phyloP scores from a whole-genome alignment of 2,797 vertebrate species.

The Enteromius anoplus region DNA sequence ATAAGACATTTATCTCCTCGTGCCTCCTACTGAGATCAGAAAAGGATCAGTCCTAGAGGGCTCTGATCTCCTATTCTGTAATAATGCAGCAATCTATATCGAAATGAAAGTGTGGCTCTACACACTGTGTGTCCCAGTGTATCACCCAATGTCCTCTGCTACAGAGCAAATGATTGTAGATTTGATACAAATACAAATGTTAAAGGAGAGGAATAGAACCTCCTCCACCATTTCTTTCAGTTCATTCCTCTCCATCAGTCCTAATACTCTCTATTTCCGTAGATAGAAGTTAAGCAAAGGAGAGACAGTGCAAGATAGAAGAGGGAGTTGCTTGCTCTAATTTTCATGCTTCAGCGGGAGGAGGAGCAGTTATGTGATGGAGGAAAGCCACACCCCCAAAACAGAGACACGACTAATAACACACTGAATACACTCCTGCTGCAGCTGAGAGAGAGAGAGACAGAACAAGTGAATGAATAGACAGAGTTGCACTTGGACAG shows the following conservation, averaged over 20 bases:
- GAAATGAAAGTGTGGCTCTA: not conserved
- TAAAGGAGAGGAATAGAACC: slow-evolving; percentile 64
- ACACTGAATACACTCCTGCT: slow-evolving; percentile 66
- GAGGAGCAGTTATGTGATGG: slow-evolving; percentile 38
- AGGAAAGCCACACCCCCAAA: slow-evolving; percentile 61
- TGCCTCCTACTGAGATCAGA: slow-evolving; percentile 51
- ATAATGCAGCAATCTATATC: not conserved
- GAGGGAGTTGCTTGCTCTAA: slow-evolving; percentile 20
- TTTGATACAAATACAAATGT: not conserved
- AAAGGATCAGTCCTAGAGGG: not conserved
- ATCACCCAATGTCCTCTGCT: slow-evolving; percentile 25
- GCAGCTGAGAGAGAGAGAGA: slow-evolving; percentile 38
- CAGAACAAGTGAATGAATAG: slow-evolving; percentile 25
- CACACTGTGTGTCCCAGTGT: slow-evolving; percentile 39
- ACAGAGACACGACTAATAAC: slow-evolving; percentile 77
- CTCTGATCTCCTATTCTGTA: not conserved
- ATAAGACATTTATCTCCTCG: slow-evolving; percentile 33
- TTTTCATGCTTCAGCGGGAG: slow-evolving; percentile 26
- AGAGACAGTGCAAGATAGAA: slow-evolving; percentile 20
- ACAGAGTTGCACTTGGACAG: slow-evolving; percentile 15
- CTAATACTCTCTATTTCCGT: slow-evolving; percentile 29
- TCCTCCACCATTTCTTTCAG: slow-evolving; percentile 41
- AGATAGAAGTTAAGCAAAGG: slow-evolving; percentile 19
- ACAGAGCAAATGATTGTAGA: slow-evolving; percentile 41
- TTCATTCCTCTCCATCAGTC: slow-evolving; percentile 30